phyloP scores from a whole-genome alignment of 30 jellyfish, hydroid and myxozoan species.

The Chironex yamaguchii region DNA sequence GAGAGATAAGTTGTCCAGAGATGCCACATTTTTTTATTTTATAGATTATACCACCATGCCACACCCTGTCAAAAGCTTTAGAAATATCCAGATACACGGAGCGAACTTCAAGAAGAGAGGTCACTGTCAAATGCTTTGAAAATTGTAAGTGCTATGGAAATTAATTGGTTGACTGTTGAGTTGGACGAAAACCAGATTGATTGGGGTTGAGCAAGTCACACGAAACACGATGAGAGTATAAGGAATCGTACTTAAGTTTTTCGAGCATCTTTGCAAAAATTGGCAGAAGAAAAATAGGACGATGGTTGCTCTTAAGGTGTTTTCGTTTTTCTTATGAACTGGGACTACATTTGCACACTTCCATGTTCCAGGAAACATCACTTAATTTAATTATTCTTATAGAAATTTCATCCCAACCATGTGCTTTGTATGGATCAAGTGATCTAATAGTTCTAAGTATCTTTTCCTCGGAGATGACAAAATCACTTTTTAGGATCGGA shows the following conservation, averaged over 20 bases:
- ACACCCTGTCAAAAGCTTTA: slow-evolving; percentile 18
- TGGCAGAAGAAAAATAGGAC: slow-evolving; percentile 13
- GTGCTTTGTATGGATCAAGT: slow-evolving; percentile 15
- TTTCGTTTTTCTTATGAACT: neutral
- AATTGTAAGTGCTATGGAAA: slow-evolving; percentile 13
- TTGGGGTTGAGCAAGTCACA: slow-evolving; percentile 5
- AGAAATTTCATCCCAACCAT: slow-evolving; percentile 33
- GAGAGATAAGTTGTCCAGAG: slow-evolving; percentile 32
- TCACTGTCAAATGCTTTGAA: slow-evolving; percentile 32
- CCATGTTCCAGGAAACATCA: slow-evolving; percentile 13
- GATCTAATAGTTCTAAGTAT: slow-evolving; percentile 5
- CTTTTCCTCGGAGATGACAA: slow-evolving; percentile 31
- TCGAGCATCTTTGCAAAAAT: slow-evolving; percentile 9
- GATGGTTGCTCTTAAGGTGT: neutral
- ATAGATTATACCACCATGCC: slow-evolving; percentile 28
- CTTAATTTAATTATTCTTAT: slow-evolving; percentile 3
- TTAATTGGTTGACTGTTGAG: slow-evolving; percentile 9
- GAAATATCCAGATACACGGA: slow-evolving; percentile 27
- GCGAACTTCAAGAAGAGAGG: slow-evolving; percentile 33
- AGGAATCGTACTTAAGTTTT: slow-evolving; percentile 3
- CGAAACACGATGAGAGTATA: neutral
- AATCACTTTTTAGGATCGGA: neutral
- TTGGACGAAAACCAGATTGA: too few relatives aligned
- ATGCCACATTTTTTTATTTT: slow-evolving; percentile 9
- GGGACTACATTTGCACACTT: slow-evolving; percentile 11